Evolutionary conservation across 2,888 invertebrate species (phyloP).

Genomic region (Himalopsyche tibetana): DNA sequence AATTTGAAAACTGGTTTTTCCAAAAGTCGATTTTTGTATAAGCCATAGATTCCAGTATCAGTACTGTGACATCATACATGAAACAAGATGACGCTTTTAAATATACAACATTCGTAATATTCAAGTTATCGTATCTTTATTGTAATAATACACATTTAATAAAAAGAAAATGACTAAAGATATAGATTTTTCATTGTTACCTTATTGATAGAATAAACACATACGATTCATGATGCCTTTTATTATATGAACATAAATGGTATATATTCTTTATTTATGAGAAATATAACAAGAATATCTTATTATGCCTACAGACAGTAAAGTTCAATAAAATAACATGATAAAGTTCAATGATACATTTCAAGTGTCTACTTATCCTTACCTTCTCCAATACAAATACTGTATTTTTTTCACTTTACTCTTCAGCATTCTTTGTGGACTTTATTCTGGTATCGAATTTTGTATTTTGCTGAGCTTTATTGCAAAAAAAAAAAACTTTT

Average conservation of each 20-base stretch:
- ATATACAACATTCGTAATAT: too few relatives aligned
- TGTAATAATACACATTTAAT: too few relatives aligned
- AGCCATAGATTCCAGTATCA: too few relatives aligned
- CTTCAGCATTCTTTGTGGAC: constrained; percentile 36
- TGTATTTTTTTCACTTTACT: constrained; percentile 4
- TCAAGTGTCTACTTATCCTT: constrained; percentile 37
- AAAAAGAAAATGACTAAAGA: too few relatives aligned
- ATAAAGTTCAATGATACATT: constrained; percentile 41
- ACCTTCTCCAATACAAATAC: constrained; percentile 35
- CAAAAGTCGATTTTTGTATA: too few relatives aligned
- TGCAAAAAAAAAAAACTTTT: constrained; percentile 14
- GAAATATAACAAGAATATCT: not conserved
- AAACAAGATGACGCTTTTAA: too few relatives aligned
- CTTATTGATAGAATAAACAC: too few relatives aligned
- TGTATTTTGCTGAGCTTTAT: constrained; percentile 35
- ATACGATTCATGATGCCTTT: too few relatives aligned
- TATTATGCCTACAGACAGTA: not conserved
- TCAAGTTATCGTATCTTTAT: too few relatives aligned
- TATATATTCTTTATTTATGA: not conserved
- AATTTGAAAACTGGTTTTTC: too few relatives aligned
- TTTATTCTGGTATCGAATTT: constrained; percentile 17
- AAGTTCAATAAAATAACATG: constrained; percentile 40
- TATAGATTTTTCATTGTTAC: too few relatives aligned
- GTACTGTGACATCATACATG: too few relatives aligned
- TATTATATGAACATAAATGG: not conserved